Evolutionary conservation across 2,888 invertebrate genomes (phyloP), one percentile per base, ranked within the genome.

Genomic region (Habroteleia sp.): DNA sequence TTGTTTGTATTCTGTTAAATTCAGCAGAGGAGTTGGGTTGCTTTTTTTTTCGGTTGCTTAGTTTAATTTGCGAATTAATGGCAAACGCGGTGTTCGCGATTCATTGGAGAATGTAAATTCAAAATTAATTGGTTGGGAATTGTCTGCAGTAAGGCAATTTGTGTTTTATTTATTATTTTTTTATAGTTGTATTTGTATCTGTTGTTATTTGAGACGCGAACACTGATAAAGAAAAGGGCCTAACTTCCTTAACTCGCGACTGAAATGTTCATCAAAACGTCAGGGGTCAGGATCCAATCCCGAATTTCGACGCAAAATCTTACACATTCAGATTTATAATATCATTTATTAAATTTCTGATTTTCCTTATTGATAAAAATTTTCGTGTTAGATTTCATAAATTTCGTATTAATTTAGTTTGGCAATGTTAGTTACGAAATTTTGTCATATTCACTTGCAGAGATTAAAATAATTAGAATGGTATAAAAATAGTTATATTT

Each of bases 181-280:
- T 29, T 3, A 1, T 25, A 20, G 13, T 42, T 33, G 10, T 31
- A 20, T 8, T 13, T 42, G 25, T 46, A n/a, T n/a, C n/a, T n/a
- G n/a, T n/a, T 46, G 10, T 48, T 37, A 6, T 58, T 20, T 10
- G 35, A 44, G 16, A 23, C 11, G 60, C 54, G 62, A 62, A 52
- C 27, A 62, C 44, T 48, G 46, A 11, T 14, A 16, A 46, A 56
- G 41, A 50, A 58, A 60, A 42, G 41, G 71, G 71, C 62, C 62
- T 71, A 62, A 54, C 56, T 63, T 62, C 71, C 60, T 60, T 37
- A 8, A 11, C 13, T 27, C 54, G 35, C 16, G 31, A 33, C 17
- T 16, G 25, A 46, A 50, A 31, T 58, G 29, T 42, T 68, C 27
- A 58, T 33, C 35, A 35, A 56, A 44, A 42, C 44, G 58, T 44